Conservation (phyloP, 2,113 vertebrate species). For the Pica pica region DNA sequence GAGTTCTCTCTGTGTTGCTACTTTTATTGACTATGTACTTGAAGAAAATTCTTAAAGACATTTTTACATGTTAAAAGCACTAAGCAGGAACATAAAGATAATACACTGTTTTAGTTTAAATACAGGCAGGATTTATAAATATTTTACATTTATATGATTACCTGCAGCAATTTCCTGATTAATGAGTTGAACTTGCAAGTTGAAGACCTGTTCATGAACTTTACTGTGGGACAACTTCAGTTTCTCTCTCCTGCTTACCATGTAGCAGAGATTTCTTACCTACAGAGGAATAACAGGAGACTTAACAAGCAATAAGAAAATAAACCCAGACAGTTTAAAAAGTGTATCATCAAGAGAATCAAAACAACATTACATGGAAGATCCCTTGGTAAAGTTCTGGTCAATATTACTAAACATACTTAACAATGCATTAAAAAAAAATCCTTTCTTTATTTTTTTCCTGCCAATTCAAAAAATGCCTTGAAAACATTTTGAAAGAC, state of each 20-base stretch:
- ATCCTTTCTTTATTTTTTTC: background rate
- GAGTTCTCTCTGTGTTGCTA: background rate
- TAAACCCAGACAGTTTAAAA: background rate
- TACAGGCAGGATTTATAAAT: background rate
- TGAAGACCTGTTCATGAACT: constrained; percentile 95
- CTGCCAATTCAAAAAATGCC: background rate
- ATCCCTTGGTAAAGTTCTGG: background rate
- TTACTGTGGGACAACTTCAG: constrained; percentile 92
- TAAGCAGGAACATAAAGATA: background rate
- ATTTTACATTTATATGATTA: constrained; percentile 32
- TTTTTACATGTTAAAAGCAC: background rate
- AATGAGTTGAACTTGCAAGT: constrained; percentile 87
- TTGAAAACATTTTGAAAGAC: background rate
- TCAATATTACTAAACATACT: background rate
- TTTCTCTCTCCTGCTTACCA: constrained; percentile 98
- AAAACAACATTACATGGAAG: background rate
- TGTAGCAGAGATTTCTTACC: constrained; percentile 98
- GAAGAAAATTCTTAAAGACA: background rate
- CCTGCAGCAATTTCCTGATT: constrained; percentile 85
- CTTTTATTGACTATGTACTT: background rate
- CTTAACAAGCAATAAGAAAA: background rate
- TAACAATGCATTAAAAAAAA: background rate
- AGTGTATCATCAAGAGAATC: background rate
- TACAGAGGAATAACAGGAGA: constrained; percentile 44
- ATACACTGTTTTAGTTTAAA: background rate